Conservation (phyloP, 2,888 invertebrate genomes). For the Amphipoea oculea region DNA sequence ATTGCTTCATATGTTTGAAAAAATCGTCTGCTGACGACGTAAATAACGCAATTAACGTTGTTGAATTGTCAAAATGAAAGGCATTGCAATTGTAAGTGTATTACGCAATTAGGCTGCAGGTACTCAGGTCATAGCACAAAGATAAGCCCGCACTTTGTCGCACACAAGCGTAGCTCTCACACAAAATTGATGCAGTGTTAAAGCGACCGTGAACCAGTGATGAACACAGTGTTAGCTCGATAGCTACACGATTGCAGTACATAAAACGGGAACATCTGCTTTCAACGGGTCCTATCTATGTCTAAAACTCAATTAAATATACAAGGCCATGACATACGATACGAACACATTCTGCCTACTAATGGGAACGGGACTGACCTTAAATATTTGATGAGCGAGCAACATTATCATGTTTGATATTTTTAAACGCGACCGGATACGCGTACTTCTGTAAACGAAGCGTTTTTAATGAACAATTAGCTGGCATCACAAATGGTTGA, state of each 20-base stretch:
- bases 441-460: conserved; percentile 22
- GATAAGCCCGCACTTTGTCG: conserved; percentile 17
- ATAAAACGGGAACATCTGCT: conserved; percentile 33
- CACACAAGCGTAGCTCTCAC: background rate
- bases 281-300: conserved; percentile 31
- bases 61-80: background rate
- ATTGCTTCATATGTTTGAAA: background rate
- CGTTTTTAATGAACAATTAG: conserved; percentile 50
- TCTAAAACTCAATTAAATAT: conserved; percentile 49
- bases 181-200: conserved; percentile 8
- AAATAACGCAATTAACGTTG: background rate
- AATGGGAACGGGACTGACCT: conserved; percentile 15
- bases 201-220: conserved; percentile 11
- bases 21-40: background rate
- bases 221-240: background rate
- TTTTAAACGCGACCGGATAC: conserved; percentile 33
- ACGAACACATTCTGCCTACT: conserved; percentile 10
- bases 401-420: conserved; percentile 33
- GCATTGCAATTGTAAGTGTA: background rate
- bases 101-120: background rate
- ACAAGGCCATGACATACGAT: conserved; percentile 23
- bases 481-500: conserved; percentile 11
- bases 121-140: background rate
- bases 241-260: background rate
- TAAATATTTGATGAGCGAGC: conserved; percentile 54